Evolutionary conservation across 2,888 invertebrate genomes (phyloP).

Genomic region (Lagria hirta): DNA sequence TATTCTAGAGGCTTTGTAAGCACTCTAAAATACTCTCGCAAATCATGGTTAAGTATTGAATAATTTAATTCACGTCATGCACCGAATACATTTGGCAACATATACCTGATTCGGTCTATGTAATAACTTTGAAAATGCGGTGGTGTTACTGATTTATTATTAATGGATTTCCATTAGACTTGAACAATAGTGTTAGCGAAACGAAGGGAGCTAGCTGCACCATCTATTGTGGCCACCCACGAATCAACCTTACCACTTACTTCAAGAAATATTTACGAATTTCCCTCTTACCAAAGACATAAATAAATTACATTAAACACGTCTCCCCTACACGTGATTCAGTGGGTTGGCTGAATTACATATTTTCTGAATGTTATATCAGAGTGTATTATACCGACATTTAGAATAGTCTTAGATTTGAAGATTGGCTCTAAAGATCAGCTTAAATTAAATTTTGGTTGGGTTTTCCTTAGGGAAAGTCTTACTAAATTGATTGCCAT

Average conservation of each 20-base stretch:
- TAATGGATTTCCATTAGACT: constrained; percentile 50
- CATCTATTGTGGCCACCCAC: constrained; percentile 38
- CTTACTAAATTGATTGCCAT: too few relatives aligned
- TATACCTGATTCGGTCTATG: constrained; percentile 33
- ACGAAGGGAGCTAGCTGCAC: constrained; percentile 33
- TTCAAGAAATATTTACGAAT: constrained; percentile 33
- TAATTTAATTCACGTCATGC: constrained; percentile 27
- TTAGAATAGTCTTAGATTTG: constrained; percentile 8
- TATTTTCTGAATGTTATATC: constrained; percentile 14
- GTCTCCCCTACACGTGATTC: constrained; percentile 22
- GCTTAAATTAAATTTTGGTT: too few relatives aligned
- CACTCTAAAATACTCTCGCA: constrained; percentile 21
- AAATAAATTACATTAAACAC: constrained; percentile 30
- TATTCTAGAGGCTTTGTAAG: too few relatives aligned
- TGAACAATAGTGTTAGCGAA: constrained; percentile 46
- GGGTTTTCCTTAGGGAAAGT: too few relatives aligned
- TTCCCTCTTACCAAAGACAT: constrained; percentile 26
- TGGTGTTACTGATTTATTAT: constrained; percentile 50
- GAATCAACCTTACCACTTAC: constrained; percentile 27
- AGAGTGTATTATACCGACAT: constrained; percentile 10
- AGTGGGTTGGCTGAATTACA: constrained; percentile 19
- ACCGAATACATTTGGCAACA: constrained; percentile 26
- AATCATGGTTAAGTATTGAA: constrained; percentile 23
- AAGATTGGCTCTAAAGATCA: constrained; percentile 6
- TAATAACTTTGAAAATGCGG: constrained; percentile 38